Evolutionary conservation across 2,797 vertebrate species (phyloP), one percentile per base, ranked within the genome.

Genomic region (Sebastes glaucus): DNA sequence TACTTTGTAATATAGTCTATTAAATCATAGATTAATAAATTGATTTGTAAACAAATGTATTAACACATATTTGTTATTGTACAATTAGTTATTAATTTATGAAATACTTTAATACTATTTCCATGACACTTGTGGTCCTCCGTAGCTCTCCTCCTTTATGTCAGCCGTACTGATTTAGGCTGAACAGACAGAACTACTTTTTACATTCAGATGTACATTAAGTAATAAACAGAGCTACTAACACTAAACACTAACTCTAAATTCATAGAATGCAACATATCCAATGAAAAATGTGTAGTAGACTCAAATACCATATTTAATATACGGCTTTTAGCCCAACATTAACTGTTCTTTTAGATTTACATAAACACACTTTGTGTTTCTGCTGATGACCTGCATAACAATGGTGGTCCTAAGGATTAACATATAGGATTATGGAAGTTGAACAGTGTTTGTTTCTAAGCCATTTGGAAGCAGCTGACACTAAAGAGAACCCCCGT

Each of bases 401-500:
- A 32, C 32, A 64, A 1, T 7, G 28, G 22, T 18, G 38, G 25
- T 46, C 53, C 35, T 11, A 2, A 68, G 28, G 30, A 53, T 57
- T 5, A 60, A 32, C 4, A 1, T 23, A 11, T 4, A 25, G 32
- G 10, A 18, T 59, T n/a, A 27, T 46, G 27, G 6, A 64, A 18
- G 62, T 52, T 57, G 7, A 13, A 16, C 30, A 60, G 69, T 66
- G 13, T 56, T 77, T 78, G 23, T 64, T 67, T 63, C 53, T 1
- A 42, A 69, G 61, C 71, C 49, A 18, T 67, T 77, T 53, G 62
- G 42, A 62, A 66, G 84, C 74, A 76, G 79, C 76, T 85, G 82
- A 73, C 62, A 27, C 49, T 64, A 62, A 81, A 80, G 86, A 82
- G 85, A 92, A 90, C 87, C 82, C 74, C 82, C 22, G 79, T 74